Base-by-base conservation (phyloP, 2,113 vertebrate genomes). In the Symphodus melops region DNA sequence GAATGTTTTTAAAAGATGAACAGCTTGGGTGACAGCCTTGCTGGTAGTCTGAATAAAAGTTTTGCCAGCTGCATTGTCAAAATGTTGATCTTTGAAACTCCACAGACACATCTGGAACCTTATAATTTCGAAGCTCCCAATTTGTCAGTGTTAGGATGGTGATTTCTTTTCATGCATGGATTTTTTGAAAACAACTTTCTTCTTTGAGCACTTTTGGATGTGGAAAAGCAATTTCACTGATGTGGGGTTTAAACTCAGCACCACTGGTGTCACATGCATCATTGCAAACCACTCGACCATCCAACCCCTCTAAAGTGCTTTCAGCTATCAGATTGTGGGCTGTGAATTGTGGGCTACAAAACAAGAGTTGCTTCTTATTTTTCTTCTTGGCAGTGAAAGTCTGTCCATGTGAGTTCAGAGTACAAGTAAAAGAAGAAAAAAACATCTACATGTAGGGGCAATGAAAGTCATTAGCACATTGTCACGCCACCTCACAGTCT, bases 241-340 rank as follows among this genome's bases (percentile, higher is more conserved):
- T 84, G 78, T 77, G 82, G 75, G 57, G 75, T 78, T 85, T 79
- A 56, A 79, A 78, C 58, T 83, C 59, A 5, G 72, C 68, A 81
- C 69, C 53, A 25, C 68, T 69, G 73, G 79, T 89, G 90, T 89
- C 87, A 81, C 83, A 89, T 85, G 87, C 83, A 86, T 87, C 83
- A 82, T 85, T 85, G 84, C 90, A 80, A 82, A 81, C 87, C 75
- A 79, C 67, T 77, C 69, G 68, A 80, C 81, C 83, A 77, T 88
- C 70, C 61, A 75, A 63, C 60, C 77, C 75, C 25, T 69, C 57
- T 57, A 72, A 85, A 90, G 87, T 78, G 79, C 80, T 84, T 59
- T 76, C 60, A 83, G 83, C 67, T 75, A 81, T 83, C 71, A 71
- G 78, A 81, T 37, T 76, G 77, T 69, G 83, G 59, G 37, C 69